Evolutionary conservation across 2,888 invertebrate genomes (phyloP), one percentile per base, ranked within the genome.

Genomic region (Troides aeacus): DNA sequence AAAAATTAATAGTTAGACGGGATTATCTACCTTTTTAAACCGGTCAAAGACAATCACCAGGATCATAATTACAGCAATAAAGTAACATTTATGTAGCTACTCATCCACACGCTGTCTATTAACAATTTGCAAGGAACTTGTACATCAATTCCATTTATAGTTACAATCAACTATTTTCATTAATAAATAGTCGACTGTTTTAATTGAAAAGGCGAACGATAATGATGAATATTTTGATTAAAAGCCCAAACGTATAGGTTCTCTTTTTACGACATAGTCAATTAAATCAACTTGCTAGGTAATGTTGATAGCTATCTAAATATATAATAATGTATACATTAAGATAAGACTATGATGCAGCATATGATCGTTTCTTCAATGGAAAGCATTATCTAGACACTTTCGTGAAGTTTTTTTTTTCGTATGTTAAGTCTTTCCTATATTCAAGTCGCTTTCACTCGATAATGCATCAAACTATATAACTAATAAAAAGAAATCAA

Each of bases 111-210:
- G 23, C 23, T 46, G 46, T 17, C 6, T 24, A n/a, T 58, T 57
- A 57, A 67, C 12, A 18, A 62, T 62, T 30, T 24, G 42, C 24
- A 42, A 62, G 66, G 67, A 67, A 67, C 67, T 56, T 24, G 23
- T 42, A 57, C 42, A 58, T 67, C 62, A 67, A 63, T 63, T 63
- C 56, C 12, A 56, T 63, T 21, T 18, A 21, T 2, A 58, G 12
- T 18, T n/a, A 53, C 53, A n/a, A 18, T 53, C 18, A n/a, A 10
- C 46, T 53, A 53, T 1, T 53, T 53, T 53, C 53, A n/a, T n/a
- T n/a, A 18, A n/a, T 53, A 53, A 46, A 53, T 53, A 53, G 53
- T 53, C 6, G n/a, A n/a, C 18, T 53, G 18, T 53, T 53, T 53
- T 7, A 30, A 10, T 23, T 30, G 30, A 18, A 30, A 59, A 59